A percentile compares a stretch with the other conserved stretches of the same genome.
These are phyloP conservation scores for Ochropleura leucogaster DNA, from an alignment of 2,888 invertebrate genomes.

Conservation along the genomic window DNA sequence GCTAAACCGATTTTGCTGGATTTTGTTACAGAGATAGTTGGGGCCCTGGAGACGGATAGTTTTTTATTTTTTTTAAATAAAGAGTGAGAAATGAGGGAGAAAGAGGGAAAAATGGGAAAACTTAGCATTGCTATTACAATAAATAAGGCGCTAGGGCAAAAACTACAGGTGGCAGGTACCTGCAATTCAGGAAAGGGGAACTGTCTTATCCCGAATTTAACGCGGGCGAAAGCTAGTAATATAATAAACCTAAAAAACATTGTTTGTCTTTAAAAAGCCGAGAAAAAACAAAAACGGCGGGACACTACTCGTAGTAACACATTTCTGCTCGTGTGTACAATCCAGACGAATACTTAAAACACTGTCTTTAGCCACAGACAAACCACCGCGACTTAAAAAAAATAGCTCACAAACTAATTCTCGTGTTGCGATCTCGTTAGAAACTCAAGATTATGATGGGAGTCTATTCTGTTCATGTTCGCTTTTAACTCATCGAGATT, in stretches of 20 bases:
- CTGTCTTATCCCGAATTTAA: no score
- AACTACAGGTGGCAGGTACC: no score
- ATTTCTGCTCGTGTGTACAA: not conserved
- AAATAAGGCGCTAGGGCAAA: no score
- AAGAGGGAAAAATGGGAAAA: no score
- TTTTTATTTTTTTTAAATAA: no score
- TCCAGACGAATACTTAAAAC: not conserved
- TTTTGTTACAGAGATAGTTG: no score
- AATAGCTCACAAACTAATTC: constrained; percentile 51
- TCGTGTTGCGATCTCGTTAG: constrained; percentile 74
- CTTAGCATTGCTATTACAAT: no score
- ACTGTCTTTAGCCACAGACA: not conserved
- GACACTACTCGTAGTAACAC: not conserved
- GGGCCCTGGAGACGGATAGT: no score
- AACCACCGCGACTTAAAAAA: constrained; percentile 10
- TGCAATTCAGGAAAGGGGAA: no score
- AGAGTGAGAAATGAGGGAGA: no score
- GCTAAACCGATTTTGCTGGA: no score
- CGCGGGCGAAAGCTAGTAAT: no score
- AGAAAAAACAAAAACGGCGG: not conserved
- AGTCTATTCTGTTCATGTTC: constrained; percentile 88
- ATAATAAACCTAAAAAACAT: not conserved
- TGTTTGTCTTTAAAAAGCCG: not conserved
- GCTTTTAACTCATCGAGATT: constrained; percentile 83
- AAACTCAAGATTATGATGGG: constrained; percentile 85